These are phyloP conservation scores for Montipora cactus DNA, from an alignment of 64 coral and sea anemone genomes.

Conservation along the genomic window DNA sequence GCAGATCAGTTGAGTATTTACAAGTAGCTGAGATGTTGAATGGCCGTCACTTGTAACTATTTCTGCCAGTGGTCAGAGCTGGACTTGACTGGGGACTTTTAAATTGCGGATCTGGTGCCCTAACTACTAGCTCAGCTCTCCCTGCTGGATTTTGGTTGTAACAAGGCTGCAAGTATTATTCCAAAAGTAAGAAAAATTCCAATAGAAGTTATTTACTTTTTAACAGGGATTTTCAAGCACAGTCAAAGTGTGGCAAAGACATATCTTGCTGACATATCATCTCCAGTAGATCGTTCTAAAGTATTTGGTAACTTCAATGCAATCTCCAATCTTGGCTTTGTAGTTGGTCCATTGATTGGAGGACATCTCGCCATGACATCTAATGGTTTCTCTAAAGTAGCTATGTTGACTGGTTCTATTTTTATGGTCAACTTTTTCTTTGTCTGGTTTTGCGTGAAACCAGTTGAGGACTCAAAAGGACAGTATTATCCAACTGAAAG, in stretches of 20 bases:
- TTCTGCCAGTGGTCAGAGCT: too few species aligned
- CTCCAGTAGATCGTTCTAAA: slow-evolving; percentile 66
- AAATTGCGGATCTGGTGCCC: too few species aligned
- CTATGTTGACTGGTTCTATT: slow-evolving; percentile 53
- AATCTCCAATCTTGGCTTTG: slow-evolving; percentile 88
- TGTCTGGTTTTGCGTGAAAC: slow-evolving; percentile 70
- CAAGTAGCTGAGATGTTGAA: too few species aligned
- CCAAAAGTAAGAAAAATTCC: too few species aligned
- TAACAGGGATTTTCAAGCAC: slow-evolving; percentile 93
- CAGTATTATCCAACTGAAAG: neutral
- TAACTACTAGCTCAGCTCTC: too few species aligned
- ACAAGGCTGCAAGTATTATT: too few species aligned
- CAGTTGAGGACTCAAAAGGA: slow-evolving; percentile 7
- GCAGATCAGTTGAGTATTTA: too few species aligned
- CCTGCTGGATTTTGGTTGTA: too few species aligned
- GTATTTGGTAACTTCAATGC: slow-evolving; percentile 97
- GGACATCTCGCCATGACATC: slow-evolving; percentile 90
- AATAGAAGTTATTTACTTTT: neutral
- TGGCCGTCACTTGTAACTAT: too few species aligned
- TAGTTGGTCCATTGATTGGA: slow-evolving; percentile 94
- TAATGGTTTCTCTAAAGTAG: slow-evolving; percentile 86
- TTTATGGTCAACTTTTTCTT: slow-evolving; percentile 77
- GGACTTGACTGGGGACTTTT: too few species aligned
- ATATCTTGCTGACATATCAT: slow-evolving; percentile 84
- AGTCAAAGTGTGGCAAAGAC: slow-evolving; percentile 82